Conservation (phyloP, 2,888 invertebrate species). For the Dicycla oo region DNA sequence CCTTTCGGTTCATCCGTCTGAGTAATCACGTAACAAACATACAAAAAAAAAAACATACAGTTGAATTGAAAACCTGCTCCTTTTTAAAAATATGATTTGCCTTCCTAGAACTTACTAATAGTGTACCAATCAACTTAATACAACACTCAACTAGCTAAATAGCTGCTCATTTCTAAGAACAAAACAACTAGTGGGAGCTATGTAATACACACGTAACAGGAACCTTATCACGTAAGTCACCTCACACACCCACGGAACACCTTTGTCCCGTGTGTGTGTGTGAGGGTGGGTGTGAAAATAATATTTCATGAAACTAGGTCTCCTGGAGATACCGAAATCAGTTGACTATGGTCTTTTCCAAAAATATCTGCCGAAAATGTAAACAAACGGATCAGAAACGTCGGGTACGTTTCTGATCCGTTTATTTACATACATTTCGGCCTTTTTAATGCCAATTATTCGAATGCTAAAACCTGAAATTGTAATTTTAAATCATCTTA, state of each 20-base stretch:
- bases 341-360: background rate
- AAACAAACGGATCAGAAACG: background rate
- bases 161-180: background rate
- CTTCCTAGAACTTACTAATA: background rate
- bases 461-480: too few species aligned
- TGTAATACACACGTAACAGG: background rate
- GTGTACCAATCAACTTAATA: background rate
- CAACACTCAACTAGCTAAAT: too few species aligned
- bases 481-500: background rate
- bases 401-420: too few species aligned
- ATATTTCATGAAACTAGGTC: slow-evolving; percentile 8
- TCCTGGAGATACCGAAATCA: background rate
- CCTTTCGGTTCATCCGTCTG: too few species aligned
- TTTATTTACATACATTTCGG: too few species aligned
- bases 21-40: too few species aligned
- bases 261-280: too few species aligned
- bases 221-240: background rate
- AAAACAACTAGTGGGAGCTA: background rate
- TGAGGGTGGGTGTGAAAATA: too few species aligned
- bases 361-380: background rate
- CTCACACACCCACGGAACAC: background rate
- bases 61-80: too few species aligned
- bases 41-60: too few species aligned
- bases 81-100: too few species aligned
- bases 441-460: too few species aligned